Base-by-base conservation (phyloP, 2,888 invertebrate species). In the Tromatobia lineatoria region DNA sequence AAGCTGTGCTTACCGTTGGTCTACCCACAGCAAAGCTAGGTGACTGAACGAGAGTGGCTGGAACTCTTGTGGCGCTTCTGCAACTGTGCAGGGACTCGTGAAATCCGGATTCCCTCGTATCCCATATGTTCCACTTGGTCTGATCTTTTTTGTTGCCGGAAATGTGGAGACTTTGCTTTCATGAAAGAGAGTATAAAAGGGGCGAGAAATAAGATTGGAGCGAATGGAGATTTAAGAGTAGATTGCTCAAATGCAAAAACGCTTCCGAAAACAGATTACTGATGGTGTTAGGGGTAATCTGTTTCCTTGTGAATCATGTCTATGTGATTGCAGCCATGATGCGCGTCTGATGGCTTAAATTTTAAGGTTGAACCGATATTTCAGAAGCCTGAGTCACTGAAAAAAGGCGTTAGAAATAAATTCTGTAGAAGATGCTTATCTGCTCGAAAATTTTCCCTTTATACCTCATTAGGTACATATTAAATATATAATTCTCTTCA, bases 111-210 rank as follows among this genome's bases (percentile, higher is more conserved):
- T 73, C 75, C 45, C 57, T 80, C 15, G 45, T 66, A 38, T 74
- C 80, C 71, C 83, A 80, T 80, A 73, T 52, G 76, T 83, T 80
- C 67, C 52, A 76, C 75, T 83, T 52, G 42, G 47, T 50, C 47
- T 20, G n/a, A 64, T 50, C 47, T 52, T 64, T 75, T 75, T 34
- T 74, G 25, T 45, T 25, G 25, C 47, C n/a, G 10, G 50, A 25
- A 29, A 52, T 52, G 11, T 38, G 29, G 38, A 25, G 57, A 61
- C 8, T 38, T 57, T 45, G 59, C 47, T 18, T 23, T 57, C 11
- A 3, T 8, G 20, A 20, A 20, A 23, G 42, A 10, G 10, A 18
- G 45, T 6, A 25, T 13, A 6, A 15, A 15, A 23, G 38, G 23
- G 23, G 47, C 7, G 20, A 50, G 25, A 20, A 25, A 66, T 64